Percentiles rank a stretch among this genome's conserved stretches.
phyloP scores from a whole-genome alignment of 2,888 invertebrate species.

The Drosophila monieri region DNA sequence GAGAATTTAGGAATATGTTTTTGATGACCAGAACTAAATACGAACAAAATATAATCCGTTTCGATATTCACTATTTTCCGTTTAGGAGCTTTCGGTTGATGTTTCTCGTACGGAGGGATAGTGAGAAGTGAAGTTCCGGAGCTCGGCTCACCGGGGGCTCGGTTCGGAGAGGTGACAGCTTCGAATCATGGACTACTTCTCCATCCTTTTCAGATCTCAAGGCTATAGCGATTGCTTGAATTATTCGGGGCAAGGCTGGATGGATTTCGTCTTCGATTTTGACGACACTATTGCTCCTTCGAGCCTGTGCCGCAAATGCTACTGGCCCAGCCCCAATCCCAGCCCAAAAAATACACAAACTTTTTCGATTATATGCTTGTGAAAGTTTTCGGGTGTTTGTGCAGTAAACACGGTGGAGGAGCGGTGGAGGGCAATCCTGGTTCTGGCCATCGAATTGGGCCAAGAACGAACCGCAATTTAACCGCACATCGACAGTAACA shows the following conservation, averaged over 20 bases:
- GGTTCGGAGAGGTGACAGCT: too few species aligned
- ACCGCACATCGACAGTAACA: conserved; percentile 61
- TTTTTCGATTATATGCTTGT: conserved; percentile 80
- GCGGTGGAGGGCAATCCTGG: not conserved
- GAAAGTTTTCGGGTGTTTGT: conserved; percentile 74
- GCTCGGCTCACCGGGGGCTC: too few species aligned
- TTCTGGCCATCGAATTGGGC: conserved; percentile 2
- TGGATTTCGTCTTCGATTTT: not conserved
- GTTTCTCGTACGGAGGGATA: too few species aligned
- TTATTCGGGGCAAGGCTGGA: not conserved
- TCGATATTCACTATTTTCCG: too few species aligned
- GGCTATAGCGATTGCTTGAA: too few species aligned
- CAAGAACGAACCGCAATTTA: conserved; percentile 65
- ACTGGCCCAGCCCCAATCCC: not conserved
- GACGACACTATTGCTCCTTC: conserved; percentile 4
- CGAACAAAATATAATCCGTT: too few species aligned
- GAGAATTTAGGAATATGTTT: too few species aligned
- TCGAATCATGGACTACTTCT: too few species aligned
- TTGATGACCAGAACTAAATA: too few species aligned
- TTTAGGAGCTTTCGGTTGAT: too few species aligned
- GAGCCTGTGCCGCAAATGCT: conserved; percentile 7
- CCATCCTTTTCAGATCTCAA: too few species aligned
- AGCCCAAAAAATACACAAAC: conserved; percentile 48
- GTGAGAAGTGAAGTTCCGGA: too few species aligned
- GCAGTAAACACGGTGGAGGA: conserved; percentile 39